These are phyloP conservation scores for Ernsta delagoae DNA, from an alignment of 2,888 invertebrate species.

Conservation along the genomic window DNA sequence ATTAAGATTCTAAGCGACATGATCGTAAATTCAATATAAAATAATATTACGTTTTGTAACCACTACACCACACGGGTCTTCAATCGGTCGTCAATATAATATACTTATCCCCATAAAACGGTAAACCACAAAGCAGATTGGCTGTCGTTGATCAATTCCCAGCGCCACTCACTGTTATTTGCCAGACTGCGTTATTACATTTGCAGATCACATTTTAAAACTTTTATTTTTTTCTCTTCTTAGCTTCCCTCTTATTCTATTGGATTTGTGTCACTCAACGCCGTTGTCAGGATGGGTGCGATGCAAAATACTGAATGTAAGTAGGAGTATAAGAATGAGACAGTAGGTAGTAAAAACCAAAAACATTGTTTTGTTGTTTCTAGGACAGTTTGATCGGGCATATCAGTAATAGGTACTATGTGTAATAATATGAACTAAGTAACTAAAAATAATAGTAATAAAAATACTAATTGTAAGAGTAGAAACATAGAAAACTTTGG, in stretches of 20 bases:
- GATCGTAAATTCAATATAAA: too few relatives aligned
- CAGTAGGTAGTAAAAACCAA: not conserved
- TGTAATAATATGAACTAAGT: too few relatives aligned
- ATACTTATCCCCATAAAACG: slow-evolving; percentile 18
- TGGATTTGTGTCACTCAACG: slow-evolving; percentile 35
- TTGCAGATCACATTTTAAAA: slow-evolving; percentile 35
- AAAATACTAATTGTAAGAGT: too few relatives aligned
- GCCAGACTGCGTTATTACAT: slow-evolving; percentile 35
- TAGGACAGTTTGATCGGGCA: not conserved
- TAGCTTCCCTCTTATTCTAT: slow-evolving; percentile 31
- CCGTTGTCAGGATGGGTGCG: slow-evolving; percentile 12
- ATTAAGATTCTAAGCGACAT: too few relatives aligned
- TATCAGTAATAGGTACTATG: too few relatives aligned
- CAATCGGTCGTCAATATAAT: slow-evolving; percentile 15
- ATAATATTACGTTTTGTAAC: too few relatives aligned
- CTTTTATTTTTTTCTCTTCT: slow-evolving; percentile 28
- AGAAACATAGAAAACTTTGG: too few relatives aligned
- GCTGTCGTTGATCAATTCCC: slow-evolving; percentile 31
- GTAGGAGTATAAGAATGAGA: not conserved
- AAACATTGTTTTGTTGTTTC: not conserved
- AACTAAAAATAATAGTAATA: too few relatives aligned
- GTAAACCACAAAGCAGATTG: slow-evolving; percentile 31
- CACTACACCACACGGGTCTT: too few relatives aligned
- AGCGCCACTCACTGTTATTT: slow-evolving; percentile 17
- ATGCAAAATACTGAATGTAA: not conserved